Evolutionary conservation across 2,113 vertebrate genomes (phyloP).

Genomic region (Rhinichthys klamathensis): DNA sequence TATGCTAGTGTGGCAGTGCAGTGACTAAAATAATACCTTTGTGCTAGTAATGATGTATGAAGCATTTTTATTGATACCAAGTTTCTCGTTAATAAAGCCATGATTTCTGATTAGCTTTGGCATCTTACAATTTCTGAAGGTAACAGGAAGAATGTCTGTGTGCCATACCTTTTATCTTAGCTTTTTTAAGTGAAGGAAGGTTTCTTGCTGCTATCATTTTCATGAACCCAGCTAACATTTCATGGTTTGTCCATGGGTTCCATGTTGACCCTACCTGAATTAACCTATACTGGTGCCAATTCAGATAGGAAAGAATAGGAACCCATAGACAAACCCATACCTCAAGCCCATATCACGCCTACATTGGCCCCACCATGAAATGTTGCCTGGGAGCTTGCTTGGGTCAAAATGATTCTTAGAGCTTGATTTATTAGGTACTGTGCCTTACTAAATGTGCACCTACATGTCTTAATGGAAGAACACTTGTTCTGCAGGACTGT

Average conservation of each 20-base stretch:
- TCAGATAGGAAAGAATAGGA: too few species aligned
- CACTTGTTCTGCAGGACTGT: background rate
- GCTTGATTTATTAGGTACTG: conserved; percentile 11
- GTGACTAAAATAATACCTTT: background rate
- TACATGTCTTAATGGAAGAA: background rate
- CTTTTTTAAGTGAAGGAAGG: conserved; percentile 48
- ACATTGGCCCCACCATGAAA: too few species aligned
- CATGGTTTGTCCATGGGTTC: too few species aligned
- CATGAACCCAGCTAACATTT: background rate
- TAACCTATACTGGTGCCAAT: too few species aligned
- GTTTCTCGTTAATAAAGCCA: background rate
- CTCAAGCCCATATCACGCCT: too few species aligned
- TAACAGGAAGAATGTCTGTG: background rate
- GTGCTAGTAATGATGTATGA: background rate
- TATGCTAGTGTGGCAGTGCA: background rate
- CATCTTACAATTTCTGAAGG: background rate
- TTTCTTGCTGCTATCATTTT: conserved; percentile 24
- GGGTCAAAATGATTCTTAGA: background rate
- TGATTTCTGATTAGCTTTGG: background rate
- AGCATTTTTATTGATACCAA: background rate
- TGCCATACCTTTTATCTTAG: background rate
- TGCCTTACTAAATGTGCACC: conserved; percentile 53
- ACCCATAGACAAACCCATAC: too few species aligned
- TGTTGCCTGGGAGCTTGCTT: background rate
- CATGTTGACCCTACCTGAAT: too few species aligned